These are phyloP conservation scores for Pica pica DNA, from an alignment of 2,113 vertebrate genomes.

Conservation along the genomic window DNA sequence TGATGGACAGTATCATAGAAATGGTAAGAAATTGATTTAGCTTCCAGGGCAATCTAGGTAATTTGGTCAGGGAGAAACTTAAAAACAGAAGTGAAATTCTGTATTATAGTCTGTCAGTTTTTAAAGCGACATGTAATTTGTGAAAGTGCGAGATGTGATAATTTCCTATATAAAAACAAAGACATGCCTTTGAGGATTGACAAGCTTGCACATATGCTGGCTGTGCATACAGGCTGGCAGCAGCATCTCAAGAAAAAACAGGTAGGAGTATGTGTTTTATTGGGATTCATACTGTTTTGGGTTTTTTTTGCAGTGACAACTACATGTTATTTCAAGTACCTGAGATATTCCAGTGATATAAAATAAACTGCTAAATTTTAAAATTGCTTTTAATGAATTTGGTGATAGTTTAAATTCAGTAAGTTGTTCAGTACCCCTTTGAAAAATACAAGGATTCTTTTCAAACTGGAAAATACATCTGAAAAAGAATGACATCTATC, in stretches of 20 bases:
- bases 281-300: neutral
- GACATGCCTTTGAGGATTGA: neutral
- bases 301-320: neutral
- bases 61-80: neutral
- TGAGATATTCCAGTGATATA: neutral
- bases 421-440: neutral
- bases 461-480: neutral
- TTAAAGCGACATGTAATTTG: neutral
- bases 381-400: neutral
- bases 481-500: neutral
- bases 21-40: neutral
- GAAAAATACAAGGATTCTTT: neutral
- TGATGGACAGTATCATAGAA: neutral
- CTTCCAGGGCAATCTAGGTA: neutral
- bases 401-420: neutral
- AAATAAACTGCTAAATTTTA: neutral
- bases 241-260: neutral
- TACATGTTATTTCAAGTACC: neutral
- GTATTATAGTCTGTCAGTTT: neutral
- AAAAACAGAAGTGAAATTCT: neutral
- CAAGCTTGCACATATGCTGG: neutral
- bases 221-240: neutral
- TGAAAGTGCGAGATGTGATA: neutral
- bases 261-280: neutral
- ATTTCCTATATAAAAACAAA: neutral